Evolutionary conservation across 2,113 vertebrate species (phyloP).

Genomic region (Nibea coibor): DNA sequence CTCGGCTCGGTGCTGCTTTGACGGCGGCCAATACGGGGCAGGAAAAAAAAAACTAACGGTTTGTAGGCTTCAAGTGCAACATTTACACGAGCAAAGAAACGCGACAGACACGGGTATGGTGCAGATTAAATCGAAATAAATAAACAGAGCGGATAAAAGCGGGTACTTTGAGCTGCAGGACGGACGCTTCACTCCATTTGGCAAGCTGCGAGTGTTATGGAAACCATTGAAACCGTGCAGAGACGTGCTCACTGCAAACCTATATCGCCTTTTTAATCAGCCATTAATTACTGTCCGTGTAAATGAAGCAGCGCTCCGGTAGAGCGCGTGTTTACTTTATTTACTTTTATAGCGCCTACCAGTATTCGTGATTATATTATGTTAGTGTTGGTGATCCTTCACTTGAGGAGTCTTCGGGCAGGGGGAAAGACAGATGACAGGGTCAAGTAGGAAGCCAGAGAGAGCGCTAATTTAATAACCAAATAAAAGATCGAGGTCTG

Average conservation of each 20-base stretch:
- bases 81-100: not conserved
- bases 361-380: not conserved
- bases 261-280: not conserved
- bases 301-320: fast-evolving
- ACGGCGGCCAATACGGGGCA: constrained; percentile 19
- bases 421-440: not conserved
- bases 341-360: not conserved
- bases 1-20: not conserved
- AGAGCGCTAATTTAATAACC: constrained; percentile 42
- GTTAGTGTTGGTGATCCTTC: not conserved
- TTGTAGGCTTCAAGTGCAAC: constrained; percentile 13
- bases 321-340: not conserved
- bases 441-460: constrained; percentile 11
- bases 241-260: not conserved
- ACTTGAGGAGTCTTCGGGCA: constrained; percentile 7
- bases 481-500: constrained; percentile 22
- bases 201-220: not conserved
- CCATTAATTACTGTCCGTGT: not conserved
- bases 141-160: not conserved
- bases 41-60: constrained; percentile 8
- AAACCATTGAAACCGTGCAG: not conserved
- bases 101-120: too few relatives aligned
- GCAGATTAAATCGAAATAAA: not conserved
- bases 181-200: not conserved
- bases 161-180: constrained; percentile 22